Evolutionary conservation across 2,113 vertebrate genomes (phyloP).

Genomic region (Ahaetulla prasina): DNA sequence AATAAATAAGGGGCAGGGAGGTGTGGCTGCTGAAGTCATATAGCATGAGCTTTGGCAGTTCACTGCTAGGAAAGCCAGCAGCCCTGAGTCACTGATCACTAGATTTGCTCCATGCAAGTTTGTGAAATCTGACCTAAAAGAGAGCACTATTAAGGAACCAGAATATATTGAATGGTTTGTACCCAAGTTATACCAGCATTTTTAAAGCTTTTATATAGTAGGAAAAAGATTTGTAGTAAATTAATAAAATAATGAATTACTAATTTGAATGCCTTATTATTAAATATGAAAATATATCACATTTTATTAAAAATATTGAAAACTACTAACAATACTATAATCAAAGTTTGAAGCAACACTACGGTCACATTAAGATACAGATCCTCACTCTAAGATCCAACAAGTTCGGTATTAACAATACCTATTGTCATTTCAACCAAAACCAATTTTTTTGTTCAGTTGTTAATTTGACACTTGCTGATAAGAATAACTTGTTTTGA

Average conservation of each 20-base stretch:
- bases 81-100: background rate
- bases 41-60: background rate
- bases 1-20: background rate
- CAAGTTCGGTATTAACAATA: background rate
- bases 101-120: background rate
- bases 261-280: background rate
- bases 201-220: background rate
- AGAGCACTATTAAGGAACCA: background rate
- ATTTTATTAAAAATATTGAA: background rate
- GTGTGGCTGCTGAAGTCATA: background rate
- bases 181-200: background rate
- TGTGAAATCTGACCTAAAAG: background rate
- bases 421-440: background rate
- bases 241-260: background rate
- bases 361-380: background rate
- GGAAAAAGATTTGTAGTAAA: background rate
- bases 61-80: background rate
- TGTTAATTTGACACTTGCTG: background rate
- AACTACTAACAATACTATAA: background rate
- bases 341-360: background rate
- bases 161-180: background rate
- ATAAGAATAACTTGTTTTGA: constrained; percentile 26
- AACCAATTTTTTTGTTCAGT: background rate
- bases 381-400: background rate
- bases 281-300: background rate